These are phyloP conservation scores for Sitta europaea DNA, from an alignment of 2,113 vertebrate genomes.

Conservation along the genomic window DNA sequence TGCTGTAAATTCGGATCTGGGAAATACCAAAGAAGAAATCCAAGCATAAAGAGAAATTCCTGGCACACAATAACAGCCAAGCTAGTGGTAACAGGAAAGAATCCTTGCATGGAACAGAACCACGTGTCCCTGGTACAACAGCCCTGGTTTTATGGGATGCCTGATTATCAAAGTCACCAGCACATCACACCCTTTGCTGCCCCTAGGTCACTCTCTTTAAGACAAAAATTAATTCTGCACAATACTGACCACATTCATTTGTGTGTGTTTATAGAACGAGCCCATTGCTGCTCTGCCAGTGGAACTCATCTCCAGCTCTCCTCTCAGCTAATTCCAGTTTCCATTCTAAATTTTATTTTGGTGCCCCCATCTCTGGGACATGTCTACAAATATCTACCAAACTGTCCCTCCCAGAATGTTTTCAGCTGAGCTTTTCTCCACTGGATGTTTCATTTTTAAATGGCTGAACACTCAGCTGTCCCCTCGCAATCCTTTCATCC, in stretches of 20 bases:
- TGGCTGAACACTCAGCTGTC: neutral
- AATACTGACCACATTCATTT: neutral
- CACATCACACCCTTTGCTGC: neutral
- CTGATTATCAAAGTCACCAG: neutral
- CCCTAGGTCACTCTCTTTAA: constrained; percentile 2
- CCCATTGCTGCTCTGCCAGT: neutral
- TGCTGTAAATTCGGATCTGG: neutral
- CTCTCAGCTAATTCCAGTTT: neutral
- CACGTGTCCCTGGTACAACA: neutral
- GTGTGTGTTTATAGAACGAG: neutral
- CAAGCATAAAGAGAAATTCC: neutral
- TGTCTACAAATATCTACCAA: neutral
- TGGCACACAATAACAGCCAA: neutral
- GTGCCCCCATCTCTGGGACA: neutral
- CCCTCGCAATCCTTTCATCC: neutral
- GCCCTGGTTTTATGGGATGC: neutral
- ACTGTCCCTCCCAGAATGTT: neutral
- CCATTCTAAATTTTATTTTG: constrained; percentile 3
- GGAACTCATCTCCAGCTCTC: neutral
- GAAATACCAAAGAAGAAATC: neutral
- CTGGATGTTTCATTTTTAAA: neutral
- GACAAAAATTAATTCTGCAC: neutral
- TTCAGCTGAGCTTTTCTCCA: neutral
- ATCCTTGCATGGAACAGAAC: neutral
- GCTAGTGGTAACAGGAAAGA: neutral